These are phyloP conservation scores for Strix aluco DNA, from an alignment of 2,113 vertebrate genomes.

Conservation along the genomic window DNA sequence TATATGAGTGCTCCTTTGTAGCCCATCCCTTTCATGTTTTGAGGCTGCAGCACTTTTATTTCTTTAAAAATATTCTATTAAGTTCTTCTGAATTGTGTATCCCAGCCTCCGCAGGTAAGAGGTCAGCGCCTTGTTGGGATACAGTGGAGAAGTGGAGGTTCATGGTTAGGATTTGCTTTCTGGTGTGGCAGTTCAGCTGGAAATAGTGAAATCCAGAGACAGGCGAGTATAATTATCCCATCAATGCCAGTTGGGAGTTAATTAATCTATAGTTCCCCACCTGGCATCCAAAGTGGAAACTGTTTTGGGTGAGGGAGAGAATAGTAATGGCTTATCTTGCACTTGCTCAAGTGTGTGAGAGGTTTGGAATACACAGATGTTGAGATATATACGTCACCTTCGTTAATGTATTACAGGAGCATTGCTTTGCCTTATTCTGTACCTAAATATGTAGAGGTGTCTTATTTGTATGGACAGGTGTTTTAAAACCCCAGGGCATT, in stretches of 20 bases:
- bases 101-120: slow-evolving; percentile 33
- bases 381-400: not conserved
- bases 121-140: slow-evolving; percentile 6
- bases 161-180: not conserved
- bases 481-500: not conserved
- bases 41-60: slow-evolving; percentile 58
- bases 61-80: slow-evolving; percentile 61
- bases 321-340: slow-evolving; percentile 20
- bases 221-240: slow-evolving; percentile 47
- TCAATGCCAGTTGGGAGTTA: slow-evolving; percentile 59
- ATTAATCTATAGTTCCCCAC: slow-evolving; percentile 66
- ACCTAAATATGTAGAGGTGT: not conserved
- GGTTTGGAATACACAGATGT: slow-evolving; percentile 3
- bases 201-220: slow-evolving; percentile 35
- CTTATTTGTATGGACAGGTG: not conserved
- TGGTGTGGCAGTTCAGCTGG: slow-evolving; percentile 16
- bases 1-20: slow-evolving; percentile 49
- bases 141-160: not conserved
- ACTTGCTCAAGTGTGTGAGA: not conserved
- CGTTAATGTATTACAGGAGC: not conserved
- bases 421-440: not conserved
- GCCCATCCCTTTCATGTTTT: slow-evolving; percentile 58
- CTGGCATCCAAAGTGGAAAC: slow-evolving; percentile 45
- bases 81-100: slow-evolving; percentile 19
- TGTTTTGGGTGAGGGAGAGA: slow-evolving; percentile 21